These are phyloP conservation scores for Papilio machaon DNA, from an alignment of 1,140 invertebrate species.

Conservation along the genomic window DNA sequence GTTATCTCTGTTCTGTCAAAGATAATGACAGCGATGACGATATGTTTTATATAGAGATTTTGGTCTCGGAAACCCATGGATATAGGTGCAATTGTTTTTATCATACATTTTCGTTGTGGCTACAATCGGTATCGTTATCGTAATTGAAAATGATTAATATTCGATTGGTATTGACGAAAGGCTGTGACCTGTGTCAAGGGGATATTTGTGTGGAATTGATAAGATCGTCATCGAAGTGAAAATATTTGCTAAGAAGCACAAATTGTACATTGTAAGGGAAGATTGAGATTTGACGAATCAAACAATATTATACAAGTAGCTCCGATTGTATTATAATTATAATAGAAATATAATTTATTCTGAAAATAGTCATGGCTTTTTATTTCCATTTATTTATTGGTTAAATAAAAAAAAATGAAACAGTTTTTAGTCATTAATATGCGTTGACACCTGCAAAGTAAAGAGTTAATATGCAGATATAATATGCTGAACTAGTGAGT, in stretches of 20 bases:
- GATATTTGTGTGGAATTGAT: slow-evolving; percentile 39
- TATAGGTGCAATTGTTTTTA: slow-evolving; percentile 37
- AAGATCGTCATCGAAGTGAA: slow-evolving; percentile 21
- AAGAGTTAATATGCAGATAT: too few relatives aligned
- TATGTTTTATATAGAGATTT: too few relatives aligned
- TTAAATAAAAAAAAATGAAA: slow-evolving; percentile 7
- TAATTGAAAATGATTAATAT: slow-evolving; percentile 47
- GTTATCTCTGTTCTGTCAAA: too few relatives aligned
- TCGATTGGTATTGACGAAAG: slow-evolving; percentile 53
- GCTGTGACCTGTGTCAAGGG: slow-evolving; percentile 59
- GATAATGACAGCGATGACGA: too few relatives aligned
- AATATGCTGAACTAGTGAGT: too few relatives aligned
- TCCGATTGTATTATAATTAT: slow-evolving; percentile 74
- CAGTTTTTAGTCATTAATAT: too few relatives aligned
- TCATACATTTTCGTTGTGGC: slow-evolving; percentile 45
- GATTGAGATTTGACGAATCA: slow-evolving; percentile 78
- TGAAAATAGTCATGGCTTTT: slow-evolving; percentile 52
- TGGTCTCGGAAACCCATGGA: too few relatives aligned
- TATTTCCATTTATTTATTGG: slow-evolving; percentile 33
- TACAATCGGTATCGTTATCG: slow-evolving; percentile 49
- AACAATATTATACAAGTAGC: slow-evolving; percentile 62
- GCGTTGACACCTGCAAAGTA: too few relatives aligned
- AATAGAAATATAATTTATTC: slow-evolving; percentile 80
- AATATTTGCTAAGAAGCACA: slow-evolving; percentile 61
- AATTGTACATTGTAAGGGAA: slow-evolving; percentile 66